A percentile compares a stretch with the other conserved stretches of the same genome.
These are phyloP conservation scores for Endomychus coccineus DNA, from an alignment of 2,888 invertebrate genomes.

Conservation along the genomic window DNA sequence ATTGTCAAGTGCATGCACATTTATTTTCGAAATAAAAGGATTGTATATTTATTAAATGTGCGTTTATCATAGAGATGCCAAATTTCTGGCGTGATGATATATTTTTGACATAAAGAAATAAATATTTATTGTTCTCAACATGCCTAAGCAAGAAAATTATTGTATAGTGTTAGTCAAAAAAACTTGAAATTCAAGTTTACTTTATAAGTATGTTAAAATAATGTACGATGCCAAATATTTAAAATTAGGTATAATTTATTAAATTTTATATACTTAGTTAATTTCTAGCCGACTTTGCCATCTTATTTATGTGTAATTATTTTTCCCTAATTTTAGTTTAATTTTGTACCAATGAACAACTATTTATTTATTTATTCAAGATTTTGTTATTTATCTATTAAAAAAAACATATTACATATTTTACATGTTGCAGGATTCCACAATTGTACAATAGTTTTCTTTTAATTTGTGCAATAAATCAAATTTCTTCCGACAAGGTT, in stretches of 20 bases:
- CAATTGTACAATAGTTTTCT: slow-evolving; percentile 1
- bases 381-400: slow-evolving; percentile 11
- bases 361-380: slow-evolving; percentile 16
- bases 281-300: slow-evolving; percentile 11
- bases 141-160: slow-evolving; percentile 38
- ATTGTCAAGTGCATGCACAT: too few species aligned
- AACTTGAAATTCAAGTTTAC: slow-evolving; percentile 32
- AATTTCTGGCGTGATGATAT: slow-evolving; percentile 26
- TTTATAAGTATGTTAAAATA: slow-evolving; percentile 38
- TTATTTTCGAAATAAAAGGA: slow-evolving; percentile 9
- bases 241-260: slow-evolving; percentile 22
- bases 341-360: slow-evolving; percentile 4
- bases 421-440: neutral
- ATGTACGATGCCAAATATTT: slow-evolving; percentile 42
- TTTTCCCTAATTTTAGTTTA: slow-evolving; percentile 7
- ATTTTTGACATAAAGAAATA: slow-evolving; percentile 40
- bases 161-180: slow-evolving; percentile 38
- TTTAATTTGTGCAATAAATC: slow-evolving; percentile 1
- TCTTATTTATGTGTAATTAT: slow-evolving; percentile 8
- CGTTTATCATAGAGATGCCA: slow-evolving; percentile 23
- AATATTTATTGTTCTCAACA: slow-evolving; percentile 40
- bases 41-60: slow-evolving; percentile 26
- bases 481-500: too few species aligned
- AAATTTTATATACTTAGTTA: slow-evolving; percentile 25
- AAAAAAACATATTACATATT: neutral